Evolutionary conservation across 2,797 vertebrate species (phyloP).

Genomic region (Tachyglossus aculeatus): DNA sequence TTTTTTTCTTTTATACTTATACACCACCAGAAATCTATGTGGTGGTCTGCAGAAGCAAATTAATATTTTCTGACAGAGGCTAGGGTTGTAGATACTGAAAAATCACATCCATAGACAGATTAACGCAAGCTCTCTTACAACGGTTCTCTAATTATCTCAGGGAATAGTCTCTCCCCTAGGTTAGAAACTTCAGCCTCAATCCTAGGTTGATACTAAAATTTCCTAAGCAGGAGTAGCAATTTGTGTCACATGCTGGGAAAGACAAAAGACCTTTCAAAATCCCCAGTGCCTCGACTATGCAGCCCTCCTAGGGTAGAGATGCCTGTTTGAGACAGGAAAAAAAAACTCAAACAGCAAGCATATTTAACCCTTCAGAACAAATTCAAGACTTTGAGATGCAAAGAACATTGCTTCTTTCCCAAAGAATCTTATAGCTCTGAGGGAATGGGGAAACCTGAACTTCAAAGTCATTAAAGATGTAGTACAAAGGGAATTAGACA

Average conservation of each 20-base stretch:
- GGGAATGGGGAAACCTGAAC: slow-evolving; percentile 49
- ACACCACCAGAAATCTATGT: not conserved
- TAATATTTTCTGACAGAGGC: slow-evolving; percentile 5
- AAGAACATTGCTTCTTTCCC: not conserved
- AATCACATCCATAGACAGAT: slow-evolving; percentile 53
- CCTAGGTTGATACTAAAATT: slow-evolving; percentile 19
- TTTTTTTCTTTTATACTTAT: not conserved
- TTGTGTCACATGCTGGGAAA: slow-evolving; percentile 38
- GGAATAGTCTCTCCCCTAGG: slow-evolving; percentile 40
- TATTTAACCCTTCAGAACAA: slow-evolving; percentile 30
- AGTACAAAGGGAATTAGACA: slow-evolving; percentile 47
- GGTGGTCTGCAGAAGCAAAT: slow-evolving; percentile 23
- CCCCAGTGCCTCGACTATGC: not conserved
- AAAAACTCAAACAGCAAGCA: slow-evolving; percentile 42
- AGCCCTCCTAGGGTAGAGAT: slow-evolving; percentile 16
- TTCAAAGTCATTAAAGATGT: slow-evolving; percentile 55
- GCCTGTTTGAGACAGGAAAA: not conserved
- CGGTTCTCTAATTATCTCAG: slow-evolving; percentile 54
- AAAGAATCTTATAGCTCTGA: slow-evolving; percentile 28
- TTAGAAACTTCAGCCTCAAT: slow-evolving; percentile 29
- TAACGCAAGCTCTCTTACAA: slow-evolving; percentile 40
- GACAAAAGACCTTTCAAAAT: not conserved
- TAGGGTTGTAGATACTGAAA: slow-evolving; percentile 36
- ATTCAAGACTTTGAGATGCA: slow-evolving; percentile 40
- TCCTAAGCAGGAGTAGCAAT: slow-evolving; percentile 44